A percentile compares a stretch with the other conserved stretches of the same genome.
Evolutionary conservation across 2,797 vertebrate genomes (phyloP).

Genomic region (Pelobates cultripes): DNA sequence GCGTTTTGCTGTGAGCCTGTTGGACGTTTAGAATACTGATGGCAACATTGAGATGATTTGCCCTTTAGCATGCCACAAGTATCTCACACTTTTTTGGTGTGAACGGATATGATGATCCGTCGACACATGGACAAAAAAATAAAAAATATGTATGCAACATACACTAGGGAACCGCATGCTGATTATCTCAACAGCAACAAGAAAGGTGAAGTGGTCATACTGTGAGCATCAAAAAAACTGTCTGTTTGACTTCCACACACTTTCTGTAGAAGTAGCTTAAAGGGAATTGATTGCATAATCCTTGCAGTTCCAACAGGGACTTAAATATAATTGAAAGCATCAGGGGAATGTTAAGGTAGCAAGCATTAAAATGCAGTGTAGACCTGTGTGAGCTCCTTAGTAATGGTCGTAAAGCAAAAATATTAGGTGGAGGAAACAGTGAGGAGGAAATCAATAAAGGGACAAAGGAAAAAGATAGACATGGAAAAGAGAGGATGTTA

Average conservation of each 20-base stretch:
- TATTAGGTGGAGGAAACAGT: no score
- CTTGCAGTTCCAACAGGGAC: not conserved
- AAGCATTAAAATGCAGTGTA: not conserved
- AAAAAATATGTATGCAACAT: not conserved
- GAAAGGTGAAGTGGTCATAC: conserved; percentile 9
- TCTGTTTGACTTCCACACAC: not conserved
- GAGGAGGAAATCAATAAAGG: no score
- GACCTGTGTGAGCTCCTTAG: not conserved
- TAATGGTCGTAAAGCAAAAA: not conserved
- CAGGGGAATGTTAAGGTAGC: not conserved
- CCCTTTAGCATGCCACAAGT: conserved; percentile 41
- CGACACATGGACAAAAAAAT: conserved; percentile 1
- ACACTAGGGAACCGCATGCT: not conserved
- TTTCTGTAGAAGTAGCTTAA: not conserved
- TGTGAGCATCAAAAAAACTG: conserved; percentile 10
- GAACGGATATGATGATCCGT: not conserved
- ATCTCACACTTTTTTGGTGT: conserved; percentile 1
- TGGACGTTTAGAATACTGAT: conserved; percentile 37
- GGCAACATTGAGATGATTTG: conserved; percentile 32
- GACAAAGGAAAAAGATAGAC: no score
- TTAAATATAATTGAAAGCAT: not conserved
- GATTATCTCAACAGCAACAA: conserved; percentile 8
- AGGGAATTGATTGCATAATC: conserved; percentile 12
- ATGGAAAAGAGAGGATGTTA: no score
- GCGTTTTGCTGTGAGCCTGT: not conserved